Evolutionary conservation across 2,113 vertebrate species (phyloP), one percentile per base, ranked within the genome.

Genomic region (Lampris incognitus): DNA sequence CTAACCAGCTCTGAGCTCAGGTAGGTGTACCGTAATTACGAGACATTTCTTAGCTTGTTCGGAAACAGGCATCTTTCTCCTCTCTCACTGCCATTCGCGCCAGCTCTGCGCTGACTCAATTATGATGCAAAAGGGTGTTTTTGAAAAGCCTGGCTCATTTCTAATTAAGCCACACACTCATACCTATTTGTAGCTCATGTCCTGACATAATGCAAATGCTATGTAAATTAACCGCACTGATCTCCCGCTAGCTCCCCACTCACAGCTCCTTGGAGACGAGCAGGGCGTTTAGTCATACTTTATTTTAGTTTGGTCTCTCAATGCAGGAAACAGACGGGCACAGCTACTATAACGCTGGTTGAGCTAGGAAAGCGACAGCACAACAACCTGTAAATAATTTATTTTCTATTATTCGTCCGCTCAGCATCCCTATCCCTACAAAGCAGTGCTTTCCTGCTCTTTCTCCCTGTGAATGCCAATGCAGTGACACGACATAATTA

Each of bases 111-210:
- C 88, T 91, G 89, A 91, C 89, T 92, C 88, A 83, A 94, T 94
- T 93, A 94, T 92, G 92, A 93, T 94, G 92, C 91, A 90, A 91
- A 90, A 85, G 81, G 85, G 86, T 90, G 90, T 92, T 92, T 91
- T 92, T 93, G 85, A 91, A 93, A 93, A 93, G 91, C 83, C 85
- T 87, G 87, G 91, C 91, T 91, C 91, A 90, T 93, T 90, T 89
- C 86, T 92, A 94, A 95, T 95, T 93, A 94, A 92, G 92, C 89
- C 91, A 91, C 91, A 93, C 90, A 93, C 89, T 92, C 92, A 87
- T 92, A 93, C 92, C 92, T 95, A 93, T 94, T 93, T 94, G 94
- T 95, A 93, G 91, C 92, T 91, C 89, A 89, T 89, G 91, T 94
- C 92, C 92, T 93, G 90, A 94, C 92, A 91, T 93, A 91, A 95